A percentile compares a stretch with the other conserved stretches of the same genome.
phyloP scores from a whole-genome alignment of 2,797 vertebrate species.

The Triplophysa bombifrons region DNA sequence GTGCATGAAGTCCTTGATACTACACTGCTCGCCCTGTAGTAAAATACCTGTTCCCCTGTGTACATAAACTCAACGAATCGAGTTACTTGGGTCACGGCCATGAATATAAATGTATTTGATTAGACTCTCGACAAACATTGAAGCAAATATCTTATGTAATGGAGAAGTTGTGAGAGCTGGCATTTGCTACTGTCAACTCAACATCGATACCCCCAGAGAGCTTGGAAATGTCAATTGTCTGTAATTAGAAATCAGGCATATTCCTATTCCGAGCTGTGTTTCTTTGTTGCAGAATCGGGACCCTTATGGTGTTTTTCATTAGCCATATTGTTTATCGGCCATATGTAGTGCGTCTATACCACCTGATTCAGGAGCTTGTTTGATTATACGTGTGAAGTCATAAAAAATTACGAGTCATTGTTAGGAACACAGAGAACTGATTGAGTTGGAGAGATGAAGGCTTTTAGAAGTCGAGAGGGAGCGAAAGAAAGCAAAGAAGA shows the following conservation, averaged over 20 bases:
- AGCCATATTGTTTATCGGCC: constrained; percentile 41
- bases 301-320: constrained; percentile 43
- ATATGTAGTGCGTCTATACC: constrained; percentile 10
- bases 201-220: constrained; percentile 49
- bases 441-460: constrained; percentile 39
- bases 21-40: background rate
- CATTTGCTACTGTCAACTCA: constrained; percentile 58
- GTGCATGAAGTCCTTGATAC: background rate
- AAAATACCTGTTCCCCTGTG: constrained; percentile 3
- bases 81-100: constrained; percentile 28
- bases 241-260: constrained; percentile 59
- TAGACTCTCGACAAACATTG: constrained; percentile 49
- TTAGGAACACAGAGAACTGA: constrained; percentile 28
- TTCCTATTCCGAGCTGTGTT: constrained; percentile 37
- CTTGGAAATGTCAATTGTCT: constrained; percentile 66
- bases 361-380: constrained; percentile 3
- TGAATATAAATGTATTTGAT: constrained; percentile 54
- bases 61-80: constrained; percentile 20
- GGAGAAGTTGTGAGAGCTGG: constrained; percentile 51
- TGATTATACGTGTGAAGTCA: constrained; percentile 40
- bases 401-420: constrained; percentile 37
- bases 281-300: constrained; percentile 30
- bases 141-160: constrained; percentile 42
- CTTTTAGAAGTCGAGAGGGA: constrained; percentile 22
- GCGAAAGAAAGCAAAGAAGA: constrained; percentile 1